Base-by-base conservation (phyloP, 2,888 invertebrate species). In the Cheilosia variabilis region DNA sequence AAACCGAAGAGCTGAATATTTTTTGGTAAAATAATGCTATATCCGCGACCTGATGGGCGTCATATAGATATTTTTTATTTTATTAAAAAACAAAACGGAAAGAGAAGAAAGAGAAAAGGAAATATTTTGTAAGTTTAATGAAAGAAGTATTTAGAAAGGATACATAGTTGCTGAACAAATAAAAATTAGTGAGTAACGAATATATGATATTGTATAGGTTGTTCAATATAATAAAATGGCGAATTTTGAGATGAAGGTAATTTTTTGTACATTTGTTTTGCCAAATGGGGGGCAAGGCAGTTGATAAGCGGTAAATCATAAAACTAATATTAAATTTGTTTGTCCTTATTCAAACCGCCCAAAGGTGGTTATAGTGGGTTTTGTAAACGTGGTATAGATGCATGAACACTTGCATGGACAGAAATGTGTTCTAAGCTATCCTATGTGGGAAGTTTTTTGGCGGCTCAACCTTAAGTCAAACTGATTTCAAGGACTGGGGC, bases 1-100 rank as follows among this genome's bases (percentile, higher is more conserved):
- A 92, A 89, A 90, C 91, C 91, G 90, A 92, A 89, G 88, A 91
- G 89, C 89, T 91, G 91, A 88, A 90, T 89, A 88, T 89, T 89
- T 89, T 90, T 91, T 89, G 92, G 90, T 89, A 91, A 89, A 89
- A 89, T 90, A 90, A 90, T 89, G 88, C 90, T 90, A 90, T 89
- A 91, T 88, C 91, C 92, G 89, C 90, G 90, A 90, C 92, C 92
- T 92, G 90, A 88, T 88, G 88, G 72, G 73, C 81, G 72, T 80
- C 65, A 73, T 57, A 52, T 22, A 53, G 47, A 41, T 47, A 24
- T 71, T 76, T 76, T 62, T 62, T 73, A 22, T 62, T 72, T 37
- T 37, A 37, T 13, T 13, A 13, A 37, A 57, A 80, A 63, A 22
- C 52, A 62, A 80, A 77, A 86, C 53, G 53, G 87, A 87, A 71